phyloP scores from a whole-genome alignment of 2,797 vertebrate genomes.

The Gypaetus barbatus region DNA sequence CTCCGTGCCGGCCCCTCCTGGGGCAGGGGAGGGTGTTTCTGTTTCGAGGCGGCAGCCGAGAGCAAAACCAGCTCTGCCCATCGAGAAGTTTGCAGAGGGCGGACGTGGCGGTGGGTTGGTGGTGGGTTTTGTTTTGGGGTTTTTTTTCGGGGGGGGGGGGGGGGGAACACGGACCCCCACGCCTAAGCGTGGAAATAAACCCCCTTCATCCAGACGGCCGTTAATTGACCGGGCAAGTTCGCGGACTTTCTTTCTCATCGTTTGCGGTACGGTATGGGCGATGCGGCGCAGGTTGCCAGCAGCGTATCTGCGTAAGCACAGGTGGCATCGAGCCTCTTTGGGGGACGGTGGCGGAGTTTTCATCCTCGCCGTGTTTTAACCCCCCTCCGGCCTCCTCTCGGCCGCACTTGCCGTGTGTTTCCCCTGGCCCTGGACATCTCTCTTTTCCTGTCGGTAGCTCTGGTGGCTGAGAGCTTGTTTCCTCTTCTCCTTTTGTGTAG shows the following conservation, averaged over 20 bases:
- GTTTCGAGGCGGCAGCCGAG: background rate
- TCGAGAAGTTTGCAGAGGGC: background rate
- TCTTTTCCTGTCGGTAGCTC: background rate
- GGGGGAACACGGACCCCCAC: background rate
- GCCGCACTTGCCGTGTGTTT: background rate
- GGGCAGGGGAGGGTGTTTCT: background rate
- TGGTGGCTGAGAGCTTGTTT: constrained; percentile 8
- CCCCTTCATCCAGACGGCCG: background rate
- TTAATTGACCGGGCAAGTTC: background rate
- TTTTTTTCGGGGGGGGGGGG: background rate
- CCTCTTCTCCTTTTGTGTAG: constrained; percentile 57
- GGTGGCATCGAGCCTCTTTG: background rate
- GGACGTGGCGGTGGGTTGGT: background rate
- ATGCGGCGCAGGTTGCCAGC: background rate
- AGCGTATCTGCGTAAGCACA: background rate
- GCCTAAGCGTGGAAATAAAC: background rate
- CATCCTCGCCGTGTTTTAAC: background rate
- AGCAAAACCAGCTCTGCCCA: background rate
- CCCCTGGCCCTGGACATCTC: background rate
- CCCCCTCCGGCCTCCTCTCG: background rate
- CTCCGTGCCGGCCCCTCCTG: background rate
- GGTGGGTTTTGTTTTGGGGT: too few species aligned
- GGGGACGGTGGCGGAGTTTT: background rate
- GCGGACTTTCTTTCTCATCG: background rate
- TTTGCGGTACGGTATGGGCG: background rate